phyloP scores from a whole-genome alignment of 2,797 vertebrate species.

The Pangasius sanitwongsei region DNA sequence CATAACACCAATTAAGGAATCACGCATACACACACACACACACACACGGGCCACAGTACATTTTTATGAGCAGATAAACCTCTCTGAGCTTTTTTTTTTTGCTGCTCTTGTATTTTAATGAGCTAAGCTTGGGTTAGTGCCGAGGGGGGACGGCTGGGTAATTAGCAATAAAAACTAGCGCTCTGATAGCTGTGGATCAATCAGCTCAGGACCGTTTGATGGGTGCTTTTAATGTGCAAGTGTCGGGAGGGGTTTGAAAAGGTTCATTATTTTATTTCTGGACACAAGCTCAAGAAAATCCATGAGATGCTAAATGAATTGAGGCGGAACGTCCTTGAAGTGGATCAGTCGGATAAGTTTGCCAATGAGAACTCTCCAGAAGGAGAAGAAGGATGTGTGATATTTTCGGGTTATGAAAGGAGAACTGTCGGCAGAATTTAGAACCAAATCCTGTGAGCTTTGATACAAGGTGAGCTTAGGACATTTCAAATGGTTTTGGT shows the following conservation, averaged over 20 bases:
- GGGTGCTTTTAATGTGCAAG: slow-evolving; percentile 40
- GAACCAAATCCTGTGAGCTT: neutral
- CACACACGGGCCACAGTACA: slow-evolving; percentile 24
- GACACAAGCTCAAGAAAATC: slow-evolving; percentile 16
- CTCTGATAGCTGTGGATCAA: slow-evolving; percentile 59
- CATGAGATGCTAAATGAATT: neutral
- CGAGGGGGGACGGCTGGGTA: slow-evolving; percentile 50
- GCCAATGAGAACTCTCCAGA: neutral
- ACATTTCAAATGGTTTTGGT: neutral
- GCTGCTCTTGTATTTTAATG: slow-evolving; percentile 47
- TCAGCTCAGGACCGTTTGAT: slow-evolving; percentile 54
- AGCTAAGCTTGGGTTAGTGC: slow-evolving; percentile 45
- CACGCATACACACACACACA: slow-evolving; percentile 18
- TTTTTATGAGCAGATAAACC: slow-evolving; percentile 60
- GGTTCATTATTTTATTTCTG: slow-evolving; percentile 14
- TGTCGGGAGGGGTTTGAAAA: slow-evolving; percentile 10
- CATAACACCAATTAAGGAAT: slow-evolving; percentile 57
- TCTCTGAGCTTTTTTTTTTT: slow-evolving; percentile 20
- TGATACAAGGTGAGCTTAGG: neutral
- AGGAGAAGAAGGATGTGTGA: neutral
- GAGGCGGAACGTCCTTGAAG: neutral
- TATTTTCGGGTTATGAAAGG: neutral
- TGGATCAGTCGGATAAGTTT: neutral
- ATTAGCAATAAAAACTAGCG: slow-evolving; percentile 60
- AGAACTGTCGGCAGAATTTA: neutral